phyloP scores from a whole-genome alignment of 2,888 invertebrate genomes.

The Gerris lacustris region DNA sequence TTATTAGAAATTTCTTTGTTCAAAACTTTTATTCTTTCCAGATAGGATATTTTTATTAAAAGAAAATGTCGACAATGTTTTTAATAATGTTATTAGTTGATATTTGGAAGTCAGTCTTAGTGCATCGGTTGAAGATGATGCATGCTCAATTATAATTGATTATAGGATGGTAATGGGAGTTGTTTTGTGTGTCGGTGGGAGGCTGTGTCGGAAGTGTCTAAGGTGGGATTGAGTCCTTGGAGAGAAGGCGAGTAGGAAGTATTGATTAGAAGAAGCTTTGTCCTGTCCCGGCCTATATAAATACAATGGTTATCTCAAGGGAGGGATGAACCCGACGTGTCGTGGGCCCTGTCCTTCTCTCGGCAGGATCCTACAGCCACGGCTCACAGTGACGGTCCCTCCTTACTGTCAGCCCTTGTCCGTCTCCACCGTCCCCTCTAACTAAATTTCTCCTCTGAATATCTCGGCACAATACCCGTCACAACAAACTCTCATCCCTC shows the following conservation, averaged over 20 bases:
- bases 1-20: too few relatives aligned
- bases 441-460: not conserved
- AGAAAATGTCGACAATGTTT: too few relatives aligned
- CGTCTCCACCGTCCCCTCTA: not conserved
- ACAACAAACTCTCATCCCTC: not conserved
- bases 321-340: constrained; percentile 1
- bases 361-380: too few relatives aligned
- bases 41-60: too few relatives aligned
- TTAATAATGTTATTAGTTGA: too few relatives aligned
- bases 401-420: not conserved
- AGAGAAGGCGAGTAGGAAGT: not conserved
- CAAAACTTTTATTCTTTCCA: too few relatives aligned
- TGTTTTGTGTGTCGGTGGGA: not conserved
- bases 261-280: not conserved
- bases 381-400: not conserved
- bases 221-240: not conserved
- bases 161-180: too few relatives aligned
- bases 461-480: constrained; percentile 5
- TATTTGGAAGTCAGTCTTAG: too few relatives aligned
- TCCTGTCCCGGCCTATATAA: constrained; percentile 3
- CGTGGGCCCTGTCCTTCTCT: not conserved
- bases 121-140: too few relatives aligned
- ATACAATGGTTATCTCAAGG: constrained; percentile 5
- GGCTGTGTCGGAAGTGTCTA: not conserved
- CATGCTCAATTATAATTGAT: too few relatives aligned